Evolutionary conservation across 2,113 vertebrate genomes (phyloP).

Genomic region (Dasyurus viverrinus): DNA sequence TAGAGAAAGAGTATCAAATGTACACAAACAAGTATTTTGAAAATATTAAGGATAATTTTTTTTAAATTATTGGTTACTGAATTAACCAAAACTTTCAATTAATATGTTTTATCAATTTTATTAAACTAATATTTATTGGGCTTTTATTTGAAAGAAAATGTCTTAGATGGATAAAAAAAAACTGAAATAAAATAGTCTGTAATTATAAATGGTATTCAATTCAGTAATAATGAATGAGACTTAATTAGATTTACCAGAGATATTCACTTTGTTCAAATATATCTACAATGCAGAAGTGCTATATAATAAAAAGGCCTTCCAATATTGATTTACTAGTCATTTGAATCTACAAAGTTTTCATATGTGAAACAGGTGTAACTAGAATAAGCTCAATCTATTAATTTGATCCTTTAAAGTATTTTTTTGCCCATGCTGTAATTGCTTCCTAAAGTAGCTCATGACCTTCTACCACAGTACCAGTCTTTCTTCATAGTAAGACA

Average conservation of each 20-base stretch:
- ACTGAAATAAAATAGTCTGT: background rate
- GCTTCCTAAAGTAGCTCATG: background rate
- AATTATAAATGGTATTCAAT: background rate
- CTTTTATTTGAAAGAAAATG: background rate
- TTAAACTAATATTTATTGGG: background rate
- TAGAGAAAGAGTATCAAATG: background rate
- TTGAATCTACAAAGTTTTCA: background rate
- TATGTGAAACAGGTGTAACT: background rate
- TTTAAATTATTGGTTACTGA: background rate
- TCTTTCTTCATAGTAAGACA: background rate
- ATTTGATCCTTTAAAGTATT: background rate
- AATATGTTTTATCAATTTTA: rapidly evolving
- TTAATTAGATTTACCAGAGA: background rate
- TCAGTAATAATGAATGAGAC: background rate
- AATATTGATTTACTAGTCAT: background rate
- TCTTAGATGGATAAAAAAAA: background rate
- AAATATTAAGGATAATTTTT: background rate
- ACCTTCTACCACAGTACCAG: background rate
- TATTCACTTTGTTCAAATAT: background rate
- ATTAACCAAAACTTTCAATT: background rate
- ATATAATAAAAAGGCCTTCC: background rate
- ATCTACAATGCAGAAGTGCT: background rate
- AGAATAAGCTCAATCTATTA: background rate
- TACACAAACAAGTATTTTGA: background rate
- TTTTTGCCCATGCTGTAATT: background rate